Conservation (phyloP, 2,888 invertebrate species). For the Chymomyza procnemis region DNA sequence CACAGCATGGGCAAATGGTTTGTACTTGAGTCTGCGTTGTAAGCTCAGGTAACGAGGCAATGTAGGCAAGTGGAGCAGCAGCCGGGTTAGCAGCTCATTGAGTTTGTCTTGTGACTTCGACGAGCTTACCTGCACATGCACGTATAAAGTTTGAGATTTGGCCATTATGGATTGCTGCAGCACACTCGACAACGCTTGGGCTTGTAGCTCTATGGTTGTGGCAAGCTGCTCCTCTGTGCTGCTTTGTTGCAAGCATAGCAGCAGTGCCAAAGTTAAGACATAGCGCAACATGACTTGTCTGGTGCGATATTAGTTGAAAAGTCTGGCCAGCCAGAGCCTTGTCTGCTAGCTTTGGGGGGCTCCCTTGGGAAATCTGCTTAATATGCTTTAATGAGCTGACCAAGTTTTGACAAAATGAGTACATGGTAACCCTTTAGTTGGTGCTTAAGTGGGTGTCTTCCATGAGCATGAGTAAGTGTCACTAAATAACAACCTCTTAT, state of each 20-base stretch:
- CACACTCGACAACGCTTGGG: constrained; percentile 34
- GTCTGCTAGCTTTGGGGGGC: neutral
- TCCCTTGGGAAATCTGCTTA: constrained; percentile 42
- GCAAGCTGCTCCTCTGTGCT: neutral
- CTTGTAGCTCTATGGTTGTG: constrained; percentile 6
- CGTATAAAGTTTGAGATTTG: constrained; percentile 35
- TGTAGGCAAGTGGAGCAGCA: constrained; percentile 28
- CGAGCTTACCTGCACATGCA: constrained; percentile 34
- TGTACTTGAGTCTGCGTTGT: constrained; percentile 36
- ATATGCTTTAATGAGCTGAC: constrained; percentile 11
- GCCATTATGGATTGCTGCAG: constrained; percentile 51
- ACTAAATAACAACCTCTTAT: neutral
- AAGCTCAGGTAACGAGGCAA: constrained; percentile 25
- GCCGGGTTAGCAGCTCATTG: constrained; percentile 17
- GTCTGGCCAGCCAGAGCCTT: neutral
- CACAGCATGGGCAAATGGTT: constrained; percentile 46
- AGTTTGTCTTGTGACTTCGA: constrained; percentile 14
- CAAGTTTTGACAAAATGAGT: neutral
- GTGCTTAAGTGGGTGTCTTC: neutral
- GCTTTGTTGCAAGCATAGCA: constrained; percentile 4
- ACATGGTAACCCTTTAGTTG: neutral
- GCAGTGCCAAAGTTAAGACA: neutral
- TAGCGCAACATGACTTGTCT: constrained; percentile 22
- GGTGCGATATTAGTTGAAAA: neutral
- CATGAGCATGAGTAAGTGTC: neutral